These are phyloP conservation scores for Cochlearius cochlearius DNA, from an alignment of 2,113 vertebrate genomes.

Conservation along the genomic window DNA sequence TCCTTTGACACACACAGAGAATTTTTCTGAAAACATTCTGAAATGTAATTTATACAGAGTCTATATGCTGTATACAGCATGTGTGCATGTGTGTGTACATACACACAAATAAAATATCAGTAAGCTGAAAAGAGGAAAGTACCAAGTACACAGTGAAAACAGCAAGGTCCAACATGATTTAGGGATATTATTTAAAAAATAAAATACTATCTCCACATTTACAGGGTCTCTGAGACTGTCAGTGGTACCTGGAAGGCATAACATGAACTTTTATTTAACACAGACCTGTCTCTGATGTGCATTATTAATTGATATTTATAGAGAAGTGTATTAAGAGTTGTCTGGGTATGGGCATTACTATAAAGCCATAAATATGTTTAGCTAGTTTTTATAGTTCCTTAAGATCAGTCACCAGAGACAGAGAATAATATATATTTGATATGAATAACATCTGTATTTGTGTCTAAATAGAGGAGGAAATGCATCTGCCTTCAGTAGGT, in stretches of 20 bases:
- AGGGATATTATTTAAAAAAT: not conserved
- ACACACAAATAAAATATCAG: not conserved
- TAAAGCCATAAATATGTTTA: not conserved
- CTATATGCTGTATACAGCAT: not conserved
- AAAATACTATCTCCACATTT: not conserved
- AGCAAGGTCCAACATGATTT: not conserved
- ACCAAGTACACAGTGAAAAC: not conserved
- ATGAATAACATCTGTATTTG: conserved; percentile 21
- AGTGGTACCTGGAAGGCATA: not conserved
- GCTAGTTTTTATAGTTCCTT: conserved; percentile 9
- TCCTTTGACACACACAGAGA: not conserved
- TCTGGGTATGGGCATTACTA: not conserved
- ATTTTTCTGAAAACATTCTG: not conserved
- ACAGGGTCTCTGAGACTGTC: not conserved
- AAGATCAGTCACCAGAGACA: not conserved
- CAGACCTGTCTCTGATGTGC: not conserved
- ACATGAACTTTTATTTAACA: not conserved
- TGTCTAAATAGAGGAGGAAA: conserved; percentile 39
- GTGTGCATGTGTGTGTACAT: not conserved
- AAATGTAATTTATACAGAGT: not conserved
- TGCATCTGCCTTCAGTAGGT: conserved; percentile 45
- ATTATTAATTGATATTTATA: conserved; percentile 34
- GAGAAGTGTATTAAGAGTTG: not conserved
- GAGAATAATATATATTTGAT: conserved; percentile 17
- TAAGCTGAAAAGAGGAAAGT: not conserved